Base-by-base conservation (phyloP, 2,888 invertebrate genomes). In the Campopleginae sp. region DNA sequence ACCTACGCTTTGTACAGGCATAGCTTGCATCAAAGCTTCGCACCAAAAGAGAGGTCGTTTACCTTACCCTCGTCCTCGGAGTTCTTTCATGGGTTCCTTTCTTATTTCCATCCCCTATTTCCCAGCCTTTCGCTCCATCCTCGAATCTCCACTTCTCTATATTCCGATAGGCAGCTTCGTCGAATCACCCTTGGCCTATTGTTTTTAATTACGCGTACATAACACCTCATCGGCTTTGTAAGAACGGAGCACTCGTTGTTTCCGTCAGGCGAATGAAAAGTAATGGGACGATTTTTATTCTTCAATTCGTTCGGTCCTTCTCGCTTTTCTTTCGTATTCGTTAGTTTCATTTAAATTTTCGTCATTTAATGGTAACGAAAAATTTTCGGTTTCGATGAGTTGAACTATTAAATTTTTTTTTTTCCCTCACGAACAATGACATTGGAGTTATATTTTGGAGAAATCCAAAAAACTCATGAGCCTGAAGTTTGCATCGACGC, bases 1-100 rank as follows among this genome's bases (percentile, higher is more conserved):
- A 66, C 79, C 1, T 38, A 51, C 71, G 58, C 78, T 79, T 79
- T 79, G 82, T 79, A 71, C 75, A 58, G 63, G 23, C 42, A 48
- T 71, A 58, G 46, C 12, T 65, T 46, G 42, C 85, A 54, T 82
- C 82, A 78, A 70, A 70, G 70, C 33, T 72, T n/a, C 33, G 14
- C 68, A 66, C 46, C 19, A 70, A 51, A 58, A 70, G 44, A 58
- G 27, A 27, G 54, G 54, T 85, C 78, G 78, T 82, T 74, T 58
- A 76, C 78, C 61, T 54, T 19, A 63, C 77, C 44, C 76, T 58
- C 65, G 66, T 27, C 58, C 31, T 42, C 66, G 14, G 33, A 61
- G 23, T 74, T 74, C 61, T 74, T 72, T 82, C 44, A 54, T 27
- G 17, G 10, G 17, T 46, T 27, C n/a, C 48, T 63, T 38, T 70